phyloP scores from a whole-genome alignment of 2,797 vertebrate genomes.

The Hapalemur alaotrensis region DNA sequence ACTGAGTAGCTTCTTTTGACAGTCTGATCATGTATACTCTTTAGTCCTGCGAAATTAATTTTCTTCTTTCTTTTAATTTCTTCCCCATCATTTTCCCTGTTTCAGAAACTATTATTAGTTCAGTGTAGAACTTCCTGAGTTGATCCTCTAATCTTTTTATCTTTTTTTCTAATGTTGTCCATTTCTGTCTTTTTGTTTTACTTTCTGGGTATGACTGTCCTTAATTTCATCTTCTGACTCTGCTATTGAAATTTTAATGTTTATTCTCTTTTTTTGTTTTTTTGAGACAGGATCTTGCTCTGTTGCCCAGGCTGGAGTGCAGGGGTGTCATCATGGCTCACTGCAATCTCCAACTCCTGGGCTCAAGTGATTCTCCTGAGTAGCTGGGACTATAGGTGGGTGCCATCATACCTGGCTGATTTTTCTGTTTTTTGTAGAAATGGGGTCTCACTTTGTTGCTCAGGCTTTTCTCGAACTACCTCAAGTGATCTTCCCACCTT shows the following conservation, averaged over 20 bases:
- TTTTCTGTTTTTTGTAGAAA: background rate
- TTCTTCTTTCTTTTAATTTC: slow-evolving; percentile 10
- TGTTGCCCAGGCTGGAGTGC: background rate
- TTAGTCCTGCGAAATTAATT: background rate
- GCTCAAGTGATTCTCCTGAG: background rate
- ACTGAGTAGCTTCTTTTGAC: background rate
- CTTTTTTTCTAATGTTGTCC: background rate
- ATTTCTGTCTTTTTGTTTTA: background rate
- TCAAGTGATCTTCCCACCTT: background rate
- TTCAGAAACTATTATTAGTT: background rate
- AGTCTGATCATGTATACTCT: background rate
- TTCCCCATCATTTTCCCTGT: background rate
- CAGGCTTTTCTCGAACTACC: background rate
- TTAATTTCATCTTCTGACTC: background rate
- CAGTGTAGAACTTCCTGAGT: background rate
- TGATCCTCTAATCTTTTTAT: background rate
- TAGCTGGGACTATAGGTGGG: background rate
- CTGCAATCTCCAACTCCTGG: background rate
- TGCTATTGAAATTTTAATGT: background rate
- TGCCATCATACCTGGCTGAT: background rate
- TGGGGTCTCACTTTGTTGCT: background rate
- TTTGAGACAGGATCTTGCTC: background rate
- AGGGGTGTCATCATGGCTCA: background rate
- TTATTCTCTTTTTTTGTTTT: background rate
- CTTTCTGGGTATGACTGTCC: background rate